Conservation (phyloP, 2,888 invertebrate genomes). For the Brenthis hecate region DNA sequence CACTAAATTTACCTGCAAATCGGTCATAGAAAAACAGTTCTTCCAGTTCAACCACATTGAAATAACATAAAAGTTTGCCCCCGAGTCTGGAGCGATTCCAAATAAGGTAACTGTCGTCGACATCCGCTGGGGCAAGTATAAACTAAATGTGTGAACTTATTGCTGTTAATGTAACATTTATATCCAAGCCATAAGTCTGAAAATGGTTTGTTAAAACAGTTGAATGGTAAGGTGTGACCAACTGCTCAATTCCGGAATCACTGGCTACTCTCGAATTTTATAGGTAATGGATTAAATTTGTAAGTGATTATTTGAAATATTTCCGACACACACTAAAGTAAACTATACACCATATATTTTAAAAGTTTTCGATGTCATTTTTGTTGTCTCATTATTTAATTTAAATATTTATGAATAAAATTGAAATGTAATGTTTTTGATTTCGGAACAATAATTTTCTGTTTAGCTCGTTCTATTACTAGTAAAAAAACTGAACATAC, state of each 20-base stretch:
- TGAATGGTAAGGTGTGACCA: constrained; percentile 51
- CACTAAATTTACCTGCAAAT: constrained; percentile 42
- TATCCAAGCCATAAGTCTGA: constrained; percentile 47
- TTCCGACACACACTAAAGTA: constrained; percentile 20
- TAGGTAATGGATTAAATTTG: constrained; percentile 69
- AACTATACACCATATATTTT: neutral
- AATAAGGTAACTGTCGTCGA: constrained; percentile 78
- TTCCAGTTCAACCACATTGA: constrained; percentile 70
- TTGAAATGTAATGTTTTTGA: too few relatives aligned
- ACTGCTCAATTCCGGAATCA: constrained; percentile 65
- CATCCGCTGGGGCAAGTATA: constrained; percentile 63
- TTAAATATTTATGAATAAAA: too few relatives aligned
- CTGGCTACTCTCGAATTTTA: constrained; percentile 66
- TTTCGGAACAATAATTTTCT: too few relatives aligned
- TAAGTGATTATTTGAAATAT: constrained; percentile 52
- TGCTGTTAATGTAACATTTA: constrained; percentile 47
- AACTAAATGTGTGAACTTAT: constrained; percentile 48
- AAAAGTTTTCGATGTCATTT: constrained; percentile 1
- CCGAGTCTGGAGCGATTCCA: constrained; percentile 73
- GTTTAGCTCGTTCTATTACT: too few relatives aligned
- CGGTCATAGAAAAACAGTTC: constrained; percentile 48
- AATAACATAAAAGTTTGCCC: constrained; percentile 76
- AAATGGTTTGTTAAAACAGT: constrained; percentile 44
- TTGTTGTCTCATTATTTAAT: neutral
- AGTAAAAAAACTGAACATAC: too few relatives aligned